These are phyloP conservation scores for Hesperia comma DNA, from an alignment of 2,888 invertebrate genomes.

Conservation along the genomic window DNA sequence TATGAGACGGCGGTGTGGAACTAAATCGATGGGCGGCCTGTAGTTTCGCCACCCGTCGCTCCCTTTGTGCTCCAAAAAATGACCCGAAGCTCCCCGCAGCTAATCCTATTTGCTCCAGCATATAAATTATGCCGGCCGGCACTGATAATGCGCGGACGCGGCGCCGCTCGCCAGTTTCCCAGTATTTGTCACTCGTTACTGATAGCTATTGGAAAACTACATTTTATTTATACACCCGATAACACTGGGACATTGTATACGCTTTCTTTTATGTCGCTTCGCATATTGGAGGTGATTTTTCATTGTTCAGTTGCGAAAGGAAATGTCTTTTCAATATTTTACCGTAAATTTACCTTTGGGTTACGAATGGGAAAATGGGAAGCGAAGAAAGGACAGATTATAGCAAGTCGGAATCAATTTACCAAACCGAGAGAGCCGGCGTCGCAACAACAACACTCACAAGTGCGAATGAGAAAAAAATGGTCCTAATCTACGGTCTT, in stretches of 20 bases:
- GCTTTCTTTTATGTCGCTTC: conserved; percentile 24
- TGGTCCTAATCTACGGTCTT: no score
- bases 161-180: conserved; percentile 29
- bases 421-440: no score
- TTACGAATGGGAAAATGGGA: not conserved
- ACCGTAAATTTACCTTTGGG: not conserved
- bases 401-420: no score
- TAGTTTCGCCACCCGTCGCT: conserved; percentile 25
- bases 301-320: not conserved
- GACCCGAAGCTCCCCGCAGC: conserved; percentile 68
- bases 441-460: no score
- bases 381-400: not conserved
- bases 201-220: conserved; percentile 42
- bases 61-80: conserved; percentile 60
- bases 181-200: conserved; percentile 46
- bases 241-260: conserved; percentile 16
- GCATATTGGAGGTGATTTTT: conserved; percentile 26
- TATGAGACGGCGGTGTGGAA: conserved; percentile 22
- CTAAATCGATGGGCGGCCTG: conserved; percentile 30
- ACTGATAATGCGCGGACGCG: conserved; percentile 50
- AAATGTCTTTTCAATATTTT: conserved; percentile 6
- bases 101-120: conserved; percentile 77
- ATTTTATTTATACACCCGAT: conserved; percentile 42
- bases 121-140: conserved; percentile 73
- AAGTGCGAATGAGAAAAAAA: no score